Evolutionary conservation across 1,140 invertebrate species (phyloP), one percentile per base, ranked within the genome.

Genomic region (Zophobas atratus): DNA sequence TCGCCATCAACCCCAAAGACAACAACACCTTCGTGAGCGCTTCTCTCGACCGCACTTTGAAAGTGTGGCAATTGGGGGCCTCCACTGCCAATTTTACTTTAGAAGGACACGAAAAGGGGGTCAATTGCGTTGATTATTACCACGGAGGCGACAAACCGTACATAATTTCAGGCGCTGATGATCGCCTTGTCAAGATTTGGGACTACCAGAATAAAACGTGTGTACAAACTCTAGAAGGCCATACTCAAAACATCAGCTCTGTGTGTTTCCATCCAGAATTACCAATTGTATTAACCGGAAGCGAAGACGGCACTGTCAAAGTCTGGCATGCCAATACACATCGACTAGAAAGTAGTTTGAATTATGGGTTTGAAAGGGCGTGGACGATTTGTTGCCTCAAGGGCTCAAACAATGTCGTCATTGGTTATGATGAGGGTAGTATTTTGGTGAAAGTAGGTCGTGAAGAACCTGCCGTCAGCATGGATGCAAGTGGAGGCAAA

Each of bases 11-110:
- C 89, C 99, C 99, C 0, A 99, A 99, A 87, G 99, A 99, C 85
- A 99, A 99, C 86, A 99, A 99, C 86, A 99, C 98, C n/a, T 99
- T 99, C 89, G 99, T 98, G 2, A 98, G 96, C 85, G 99, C 98
- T 35, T 99, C 98, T 33, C 89, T 99, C 0, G 99, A 99, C 88
- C 92, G 97, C 79, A 99, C 97, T 0, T 93, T 99, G 2, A 99
- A 99, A 91, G 96, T 95, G 6, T 85, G 85, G 85, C 84, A 85
- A 75, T 79, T 83, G 70, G 99, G 98, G 1, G 99, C 98, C 0
- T 93, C 94, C n/a, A 94, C 94, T 1, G 96, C 98, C 0, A 99
- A 99, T 88, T 99, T 99, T 85, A 99, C 98, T 0, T 87, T 99
- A 2, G 98, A 99, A 85, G 99, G 98, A 0, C 99, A 99, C 83